Evolutionary conservation across 2,888 invertebrate genomes (phyloP).

Genomic region (Sphaerophoria rueppellii): DNA sequence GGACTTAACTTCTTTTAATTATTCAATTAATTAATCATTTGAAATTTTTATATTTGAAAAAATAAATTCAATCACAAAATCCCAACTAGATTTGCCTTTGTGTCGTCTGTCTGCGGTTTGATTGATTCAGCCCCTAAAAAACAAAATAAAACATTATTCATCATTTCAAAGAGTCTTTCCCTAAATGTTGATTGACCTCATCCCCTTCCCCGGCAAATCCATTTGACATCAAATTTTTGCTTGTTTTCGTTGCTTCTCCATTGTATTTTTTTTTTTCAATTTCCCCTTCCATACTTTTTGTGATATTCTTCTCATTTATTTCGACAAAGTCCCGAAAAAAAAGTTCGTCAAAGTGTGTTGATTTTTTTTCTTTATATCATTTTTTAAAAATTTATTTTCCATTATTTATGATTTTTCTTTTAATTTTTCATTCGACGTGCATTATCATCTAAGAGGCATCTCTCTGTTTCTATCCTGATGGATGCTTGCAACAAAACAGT

Average conservation of each 20-base stretch:
- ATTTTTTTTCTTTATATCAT: constrained; percentile 24
- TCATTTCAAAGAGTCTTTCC: constrained; percentile 36
- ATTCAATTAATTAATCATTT: constrained; percentile 14
- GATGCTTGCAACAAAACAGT: constrained; percentile 20
- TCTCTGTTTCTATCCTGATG: constrained; percentile 7
- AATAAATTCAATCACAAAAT: constrained; percentile 2
- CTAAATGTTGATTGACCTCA: constrained; percentile 44
- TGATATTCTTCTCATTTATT: constrained; percentile 63
- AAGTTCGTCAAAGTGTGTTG: constrained; percentile 10
- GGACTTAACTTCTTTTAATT: constrained; percentile 2
- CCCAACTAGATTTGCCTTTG: not conserved
- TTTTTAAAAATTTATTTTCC: constrained; percentile 61
- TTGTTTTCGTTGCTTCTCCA: not conserved
- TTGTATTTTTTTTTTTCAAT: not conserved
- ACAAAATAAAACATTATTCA: constrained; percentile 35
- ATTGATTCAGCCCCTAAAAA: constrained; percentile 13
- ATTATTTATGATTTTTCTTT: constrained; percentile 60
- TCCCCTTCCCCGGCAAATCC: not conserved
- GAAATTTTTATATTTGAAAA: not conserved
- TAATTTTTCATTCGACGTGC: constrained; percentile 39
- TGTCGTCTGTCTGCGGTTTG: constrained; percentile 19
- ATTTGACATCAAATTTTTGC: constrained; percentile 7
- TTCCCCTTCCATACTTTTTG: constrained; percentile 30
- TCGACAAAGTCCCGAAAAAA: constrained; percentile 34
- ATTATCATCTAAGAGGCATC: constrained; percentile 35